phyloP scores from a whole-genome alignment of 2,113 vertebrate species.

The Sminthopsis crassicaudata region DNA sequence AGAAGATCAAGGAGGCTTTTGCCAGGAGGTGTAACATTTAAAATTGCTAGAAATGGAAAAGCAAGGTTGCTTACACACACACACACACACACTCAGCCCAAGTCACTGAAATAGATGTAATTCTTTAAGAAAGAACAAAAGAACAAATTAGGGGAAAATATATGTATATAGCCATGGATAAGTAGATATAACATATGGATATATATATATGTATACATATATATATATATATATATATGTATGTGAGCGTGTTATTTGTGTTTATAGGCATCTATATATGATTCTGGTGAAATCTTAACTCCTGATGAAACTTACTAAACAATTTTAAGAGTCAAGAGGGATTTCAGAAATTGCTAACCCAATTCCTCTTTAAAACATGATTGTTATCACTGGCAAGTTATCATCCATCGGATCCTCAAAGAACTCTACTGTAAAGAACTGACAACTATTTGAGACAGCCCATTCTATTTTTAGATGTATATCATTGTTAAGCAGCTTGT shows the following conservation, averaged over 20 bases:
- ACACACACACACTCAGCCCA: background rate
- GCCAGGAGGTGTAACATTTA: background rate
- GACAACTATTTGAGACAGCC: background rate
- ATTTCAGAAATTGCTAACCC: background rate
- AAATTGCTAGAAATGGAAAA: background rate
- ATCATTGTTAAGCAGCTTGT: background rate
- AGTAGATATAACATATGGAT: background rate
- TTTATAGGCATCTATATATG: background rate
- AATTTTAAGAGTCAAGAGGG: background rate
- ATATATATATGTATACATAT: no score
- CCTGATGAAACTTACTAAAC: background rate
- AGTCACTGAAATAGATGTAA: background rate
- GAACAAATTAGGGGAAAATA: background rate
- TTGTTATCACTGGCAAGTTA: background rate
- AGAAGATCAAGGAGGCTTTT: background rate
- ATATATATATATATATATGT: background rate
- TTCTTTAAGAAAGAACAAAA: background rate
- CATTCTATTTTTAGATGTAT: background rate
- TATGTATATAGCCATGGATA: background rate
- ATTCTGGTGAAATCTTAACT: background rate
- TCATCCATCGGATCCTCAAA: background rate
- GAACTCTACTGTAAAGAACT: background rate
- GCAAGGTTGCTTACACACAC: background rate
- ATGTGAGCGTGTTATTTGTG: background rate
- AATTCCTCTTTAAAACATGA: background rate